Evolutionary conservation across 1,140 invertebrate genomes (phyloP), one percentile per base, ranked within the genome.

Genomic region (Lepidurus couesii): DNA sequence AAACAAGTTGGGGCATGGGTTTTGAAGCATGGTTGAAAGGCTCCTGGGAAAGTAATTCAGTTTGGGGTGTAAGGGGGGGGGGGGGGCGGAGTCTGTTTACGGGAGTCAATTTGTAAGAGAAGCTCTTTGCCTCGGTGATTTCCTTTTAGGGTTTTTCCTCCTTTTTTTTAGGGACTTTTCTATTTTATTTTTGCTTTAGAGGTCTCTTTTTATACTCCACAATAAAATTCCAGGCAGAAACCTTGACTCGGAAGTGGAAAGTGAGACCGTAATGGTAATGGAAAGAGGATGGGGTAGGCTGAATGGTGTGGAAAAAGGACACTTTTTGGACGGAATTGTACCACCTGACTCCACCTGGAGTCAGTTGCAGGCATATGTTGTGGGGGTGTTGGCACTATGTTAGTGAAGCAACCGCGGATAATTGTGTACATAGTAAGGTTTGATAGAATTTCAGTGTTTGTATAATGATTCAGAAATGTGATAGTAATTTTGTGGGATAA

Each of bases 61-160:
- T 34, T 26, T 34, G 21, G 53, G 53, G 53, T 65, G 53, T 65
- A 65, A 65, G 21, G 13, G 53, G 24, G 24, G 53, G 21, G 13
- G 53, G 24, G 24, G 53, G 53, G 53, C 53, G 53, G 53, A 65
- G 53, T 65, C 53, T 65, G 21, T 65, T 65, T 65, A 65, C 53
- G 53, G 6, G 53, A 65, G 53, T 65, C 53, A 65, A 65, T 65
- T 65, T 9, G 21, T n/a, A 65, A 65, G 53, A 65, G 53, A n/a
- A n/a, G 53, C 21, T 65, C 53, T 65, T 65, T 65, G 53, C 21
- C 16, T 9, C 16, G 13, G 53, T 34, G 34, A 34, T 34, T 34
- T 34, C 34, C 34, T 34, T 34, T 34, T 34, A 34, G 34, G 34
- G 34, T 34, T 34, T 34, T 34, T 2, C 34, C 34, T 34, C 3